A percentile compares a stretch with the other conserved stretches of the same genome.
phyloP scores from a whole-genome alignment of 2,888 invertebrate species.

The Parnassius glacialis region DNA sequence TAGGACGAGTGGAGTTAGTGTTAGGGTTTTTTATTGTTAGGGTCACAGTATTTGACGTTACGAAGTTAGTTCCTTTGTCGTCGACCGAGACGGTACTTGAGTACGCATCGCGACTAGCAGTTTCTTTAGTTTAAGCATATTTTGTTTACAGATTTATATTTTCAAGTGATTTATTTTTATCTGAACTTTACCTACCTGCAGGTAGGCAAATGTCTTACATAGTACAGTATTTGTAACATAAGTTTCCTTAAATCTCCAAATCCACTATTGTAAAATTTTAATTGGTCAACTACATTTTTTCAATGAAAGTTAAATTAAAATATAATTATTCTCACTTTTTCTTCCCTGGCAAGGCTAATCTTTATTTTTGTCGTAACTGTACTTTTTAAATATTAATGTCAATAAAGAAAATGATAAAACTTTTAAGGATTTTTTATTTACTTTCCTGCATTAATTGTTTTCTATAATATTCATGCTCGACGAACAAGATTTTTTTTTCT shows the following conservation, averaged over 20 bases:
- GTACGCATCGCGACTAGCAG: constrained; percentile 18
- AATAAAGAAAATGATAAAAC: constrained; percentile 55
- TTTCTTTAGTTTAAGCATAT: constrained; percentile 17
- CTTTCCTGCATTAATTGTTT: background rate
- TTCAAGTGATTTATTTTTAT: constrained; percentile 1
- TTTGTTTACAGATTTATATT: constrained; percentile 12
- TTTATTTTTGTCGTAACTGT: constrained; percentile 60
- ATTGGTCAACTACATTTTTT: constrained; percentile 11
- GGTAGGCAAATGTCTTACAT: background rate
- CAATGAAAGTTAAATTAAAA: constrained; percentile 9
- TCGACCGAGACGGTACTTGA: constrained; percentile 5
- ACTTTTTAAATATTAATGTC: constrained; percentile 62
- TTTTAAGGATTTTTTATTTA: constrained; percentile 26
- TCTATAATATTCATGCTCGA: too few species aligned
- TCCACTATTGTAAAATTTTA: constrained; percentile 5
- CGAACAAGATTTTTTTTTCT: too few species aligned
- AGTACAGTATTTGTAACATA: background rate
- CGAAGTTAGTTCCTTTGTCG: constrained; percentile 55
- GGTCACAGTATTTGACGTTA: constrained; percentile 65
- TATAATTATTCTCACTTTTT: constrained; percentile 38
- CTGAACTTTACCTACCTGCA: constrained; percentile 1
- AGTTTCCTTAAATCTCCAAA: background rate
- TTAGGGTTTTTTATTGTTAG: constrained; percentile 45
- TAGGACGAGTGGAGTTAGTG: constrained; percentile 33
- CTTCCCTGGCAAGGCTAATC: constrained; percentile 41